Base-by-base conservation (phyloP, 2,888 invertebrate genomes). In the Platerodrilus igneus region DNA sequence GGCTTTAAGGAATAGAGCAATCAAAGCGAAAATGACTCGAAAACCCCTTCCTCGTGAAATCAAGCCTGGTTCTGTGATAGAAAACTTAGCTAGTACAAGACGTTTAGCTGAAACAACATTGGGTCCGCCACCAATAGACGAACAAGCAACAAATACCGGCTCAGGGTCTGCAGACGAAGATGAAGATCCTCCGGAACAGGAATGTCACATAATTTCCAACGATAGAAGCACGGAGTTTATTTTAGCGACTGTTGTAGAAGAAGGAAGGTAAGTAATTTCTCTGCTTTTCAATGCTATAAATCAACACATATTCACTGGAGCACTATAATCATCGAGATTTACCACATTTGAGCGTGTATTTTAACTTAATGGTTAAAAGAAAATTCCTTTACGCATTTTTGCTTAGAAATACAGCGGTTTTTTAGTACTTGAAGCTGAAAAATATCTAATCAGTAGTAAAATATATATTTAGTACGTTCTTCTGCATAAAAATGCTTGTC, bases 171-270 rank as follows among this genome's bases (percentile, higher is more conserved):
- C 89, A 62, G 90, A 89, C 58, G 87, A 89, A 47, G 87, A 87
- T 49, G 75, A 38, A 67, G 81, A 82, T 52, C 73, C 74, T 26
- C 73, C 67, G 0, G 82, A 81, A 38, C 60, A 59, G 17, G 83
- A 83, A 45, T 87, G 86, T 59, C 86, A 86, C 67, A 84, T 90
- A 57, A 90, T 91, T 63, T 86, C 86, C 26, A 91, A 92, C 68
- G 89, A 91, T 64, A 88, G 86, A 69, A 89, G 89, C 50, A 87
- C 90, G 1, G 91, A 91, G 62, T 89, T 91, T 64, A 90, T 92
- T 71, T 73, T 93, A 52, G 87, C 90, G 18, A 89, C 92, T 2
- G 90, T 91, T 40, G 82, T 83, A 38, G 88, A 88, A 65, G 89
- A 88, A 71, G 80, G 82, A 34, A 78, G 79, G 87, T 87, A 77